Evolutionary conservation across 2,797 vertebrate genomes (phyloP).

Genomic region (Pseudomugil tenellus): DNA sequence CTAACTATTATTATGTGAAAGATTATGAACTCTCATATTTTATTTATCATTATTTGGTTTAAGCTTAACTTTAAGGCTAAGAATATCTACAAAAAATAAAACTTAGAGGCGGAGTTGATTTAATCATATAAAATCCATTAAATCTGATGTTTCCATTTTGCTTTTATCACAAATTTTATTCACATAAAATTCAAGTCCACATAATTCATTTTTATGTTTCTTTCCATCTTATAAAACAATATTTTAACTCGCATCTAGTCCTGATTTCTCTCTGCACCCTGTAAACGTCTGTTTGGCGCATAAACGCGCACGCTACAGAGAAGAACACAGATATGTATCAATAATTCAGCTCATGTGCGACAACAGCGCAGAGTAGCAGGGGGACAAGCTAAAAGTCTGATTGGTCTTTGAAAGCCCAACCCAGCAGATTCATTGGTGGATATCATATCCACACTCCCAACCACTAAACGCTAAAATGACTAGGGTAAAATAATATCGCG

Average conservation of each 20-base stretch:
- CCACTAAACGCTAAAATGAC: conserved; percentile 82
- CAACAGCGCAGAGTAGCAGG: conserved; percentile 44
- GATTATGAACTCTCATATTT: background rate
- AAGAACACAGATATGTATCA: conserved; percentile 61
- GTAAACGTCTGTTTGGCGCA: background rate
- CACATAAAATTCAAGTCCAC: conserved; percentile 1
- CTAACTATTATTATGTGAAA: background rate
- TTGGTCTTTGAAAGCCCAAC: conserved; percentile 80
- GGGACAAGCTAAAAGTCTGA: conserved; percentile 59
- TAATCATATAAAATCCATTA: background rate
- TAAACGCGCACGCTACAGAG: conserved; percentile 22
- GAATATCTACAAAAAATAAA: background rate
- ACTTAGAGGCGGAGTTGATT: background rate
- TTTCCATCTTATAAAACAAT: background rate
- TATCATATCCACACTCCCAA: conserved; percentile 69
- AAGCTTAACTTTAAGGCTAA: background rate
- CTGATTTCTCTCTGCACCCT: background rate
- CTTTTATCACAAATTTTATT: background rate
- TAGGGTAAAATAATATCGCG: conserved; percentile 83
- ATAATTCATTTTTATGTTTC: background rate
- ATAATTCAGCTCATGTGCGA: conserved; percentile 68
- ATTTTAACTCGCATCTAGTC: background rate
- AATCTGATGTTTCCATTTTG: background rate
- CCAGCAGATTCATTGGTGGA: conserved; percentile 81
- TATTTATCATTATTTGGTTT: background rate